These are phyloP conservation scores for Engraulis encrasicolus DNA, from an alignment of 2,113 vertebrate genomes.

Conservation along the genomic window DNA sequence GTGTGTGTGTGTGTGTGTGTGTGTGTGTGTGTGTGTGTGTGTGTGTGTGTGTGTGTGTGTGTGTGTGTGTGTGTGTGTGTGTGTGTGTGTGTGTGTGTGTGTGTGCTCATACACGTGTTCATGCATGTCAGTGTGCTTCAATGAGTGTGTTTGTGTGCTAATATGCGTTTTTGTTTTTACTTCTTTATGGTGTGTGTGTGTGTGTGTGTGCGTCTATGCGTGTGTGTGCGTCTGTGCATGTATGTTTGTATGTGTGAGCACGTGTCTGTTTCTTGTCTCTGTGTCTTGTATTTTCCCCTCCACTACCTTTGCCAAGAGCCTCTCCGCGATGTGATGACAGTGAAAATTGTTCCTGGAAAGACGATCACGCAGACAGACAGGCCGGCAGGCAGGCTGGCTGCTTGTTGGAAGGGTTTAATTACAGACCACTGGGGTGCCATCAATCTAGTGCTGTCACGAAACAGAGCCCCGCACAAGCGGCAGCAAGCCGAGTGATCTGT, in stretches of 20 bases:
- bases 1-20: background rate
- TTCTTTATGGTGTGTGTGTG: background rate
- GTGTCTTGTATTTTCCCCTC: conserved; percentile 18
- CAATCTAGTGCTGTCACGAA: conserved; percentile 53
- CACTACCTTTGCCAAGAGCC: conserved; percentile 31
- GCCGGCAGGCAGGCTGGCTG: conserved; percentile 47
- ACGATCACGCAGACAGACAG: conserved; percentile 8
- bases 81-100: background rate
- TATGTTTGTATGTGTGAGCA: no score
- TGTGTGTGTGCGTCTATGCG: background rate
- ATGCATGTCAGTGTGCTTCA: background rate
- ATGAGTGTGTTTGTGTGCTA: background rate
- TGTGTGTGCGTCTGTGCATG: background rate
- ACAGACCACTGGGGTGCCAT: conserved; percentile 50
- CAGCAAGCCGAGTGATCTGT: conserved; percentile 23
- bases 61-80: background rate
- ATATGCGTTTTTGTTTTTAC: no score
- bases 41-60: background rate
- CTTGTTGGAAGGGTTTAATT: conserved; percentile 58
- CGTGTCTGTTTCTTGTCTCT: background rate
- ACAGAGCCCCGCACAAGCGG: conserved; percentile 26
- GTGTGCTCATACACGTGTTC: background rate
- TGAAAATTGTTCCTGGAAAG: conserved; percentile 47
- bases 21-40: background rate
- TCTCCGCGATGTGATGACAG: conserved; percentile 30